Base-by-base conservation (phyloP, 2,797 vertebrate genomes). In the Tapirus indicus region DNA sequence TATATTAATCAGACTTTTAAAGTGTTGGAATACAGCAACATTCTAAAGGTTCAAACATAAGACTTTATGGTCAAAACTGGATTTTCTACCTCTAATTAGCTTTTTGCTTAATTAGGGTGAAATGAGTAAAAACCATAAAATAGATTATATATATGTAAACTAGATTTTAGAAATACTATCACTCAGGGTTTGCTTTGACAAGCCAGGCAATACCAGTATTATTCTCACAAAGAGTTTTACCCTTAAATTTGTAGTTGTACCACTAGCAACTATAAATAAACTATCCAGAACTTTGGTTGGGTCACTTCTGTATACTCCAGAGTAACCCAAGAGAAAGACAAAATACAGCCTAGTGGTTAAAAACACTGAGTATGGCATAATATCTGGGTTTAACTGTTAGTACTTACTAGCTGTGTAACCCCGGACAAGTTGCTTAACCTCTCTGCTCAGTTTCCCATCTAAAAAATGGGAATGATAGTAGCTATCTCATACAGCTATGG, bases 1-100 rank as follows among this genome's bases (percentile, higher is more conserved):
- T 49, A 98, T 98, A 80, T 68, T 75, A 94, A 96, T 96, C 84
- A 99, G 54, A 52, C 95, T 97, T 98, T 98, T 99, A 69, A 98
- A 98, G 74, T 98, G 98, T 12, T 86, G 95, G 95, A 99, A 99
- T 75, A 99, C 29, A 58, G 98, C 49, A 4, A 94, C 90, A 97
- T 98, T 96, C 99, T 99, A 97, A 54, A 97, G 92, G 35, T 93
- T n/a, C 47, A 98, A 98, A 98, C 47, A 96, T 7, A 66, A 64
- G 10, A 90, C 84, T 95, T 90, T 94, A 68, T 23, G 60, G 47
- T 38, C 38, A 58, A 44, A 85, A 97, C 49, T 71, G 16, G 8
- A 44, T 83, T 94, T 92, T 94, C n/a, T 23, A 25, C 1, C 74
- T 95, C 49, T 21, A 41, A 6, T 68, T 88, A 21, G 1, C 60